A percentile compares a stretch with the other conserved stretches of the same genome.
phyloP scores from a whole-genome alignment of 2,113 vertebrate species.

The Gymnobelideus leadbeateri region DNA sequence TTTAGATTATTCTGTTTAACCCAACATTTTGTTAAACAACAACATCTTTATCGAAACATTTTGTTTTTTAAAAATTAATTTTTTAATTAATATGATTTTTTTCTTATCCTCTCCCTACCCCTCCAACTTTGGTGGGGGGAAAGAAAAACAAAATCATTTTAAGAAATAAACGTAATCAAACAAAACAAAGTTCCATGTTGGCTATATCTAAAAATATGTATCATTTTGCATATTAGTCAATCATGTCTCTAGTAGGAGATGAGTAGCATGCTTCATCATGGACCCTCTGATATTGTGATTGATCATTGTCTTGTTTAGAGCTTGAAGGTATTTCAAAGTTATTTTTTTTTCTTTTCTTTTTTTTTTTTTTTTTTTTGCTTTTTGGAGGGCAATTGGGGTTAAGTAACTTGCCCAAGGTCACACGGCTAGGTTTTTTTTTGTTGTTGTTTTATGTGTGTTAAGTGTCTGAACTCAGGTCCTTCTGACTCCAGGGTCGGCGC shows the following conservation, averaged over 20 bases:
- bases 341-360: too few relatives aligned
- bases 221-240: background rate
- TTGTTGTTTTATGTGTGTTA: too few relatives aligned
- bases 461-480: too few relatives aligned
- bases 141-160: background rate
- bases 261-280: background rate
- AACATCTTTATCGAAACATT: background rate
- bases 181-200: background rate
- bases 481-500: too few relatives aligned
- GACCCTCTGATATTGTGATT: background rate
- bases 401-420: too few relatives aligned
- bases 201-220: background rate
- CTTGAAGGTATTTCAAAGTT: too few relatives aligned
- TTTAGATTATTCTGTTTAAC: slow-evolving; percentile 4
- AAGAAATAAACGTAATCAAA: background rate
- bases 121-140: background rate
- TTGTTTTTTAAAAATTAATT: background rate
- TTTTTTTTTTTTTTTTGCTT: too few relatives aligned
- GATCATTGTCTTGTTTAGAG: background rate
- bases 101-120: background rate
- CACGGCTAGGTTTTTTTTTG: too few relatives aligned
- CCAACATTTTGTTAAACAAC: background rate
- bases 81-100: background rate
- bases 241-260: background rate
- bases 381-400: too few relatives aligned